phyloP scores from a whole-genome alignment of 1,140 invertebrate species.

The Drosophila elegans region DNA sequence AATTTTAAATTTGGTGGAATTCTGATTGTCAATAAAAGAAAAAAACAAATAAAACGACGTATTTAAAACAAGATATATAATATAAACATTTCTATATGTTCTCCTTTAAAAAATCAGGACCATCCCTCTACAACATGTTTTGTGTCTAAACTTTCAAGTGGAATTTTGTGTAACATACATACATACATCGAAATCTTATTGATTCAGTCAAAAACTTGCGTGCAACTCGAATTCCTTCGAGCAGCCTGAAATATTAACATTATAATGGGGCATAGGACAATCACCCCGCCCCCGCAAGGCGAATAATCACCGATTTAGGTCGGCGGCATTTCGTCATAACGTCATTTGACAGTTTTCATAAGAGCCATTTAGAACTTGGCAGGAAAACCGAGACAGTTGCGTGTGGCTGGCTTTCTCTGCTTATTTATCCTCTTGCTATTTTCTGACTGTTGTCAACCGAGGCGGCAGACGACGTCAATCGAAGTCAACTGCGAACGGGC shows the following conservation, averaged over 20 bases:
- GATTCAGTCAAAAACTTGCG: neutral
- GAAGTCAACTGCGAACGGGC: slow-evolving; percentile 21
- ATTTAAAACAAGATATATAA: no score
- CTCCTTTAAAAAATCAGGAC: no score
- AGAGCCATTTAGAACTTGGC: slow-evolving; percentile 30
- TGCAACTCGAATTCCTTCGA: slow-evolving; percentile 1
- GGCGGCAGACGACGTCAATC: slow-evolving; percentile 46
- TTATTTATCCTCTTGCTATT: slow-evolving; percentile 16
- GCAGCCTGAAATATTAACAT: slow-evolving; percentile 14
- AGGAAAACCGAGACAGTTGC: slow-evolving; percentile 20
- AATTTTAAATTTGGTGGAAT: no score
- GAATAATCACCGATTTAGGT: slow-evolving; percentile 17
- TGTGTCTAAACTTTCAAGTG: no score
- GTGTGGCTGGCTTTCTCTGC: slow-evolving; percentile 14
- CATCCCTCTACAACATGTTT: no score
- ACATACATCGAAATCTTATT: no score
- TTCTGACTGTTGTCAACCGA: slow-evolving; percentile 27
- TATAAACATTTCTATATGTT: no score
- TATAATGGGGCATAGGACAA: slow-evolving; percentile 2
- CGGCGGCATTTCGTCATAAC: slow-evolving; percentile 19
- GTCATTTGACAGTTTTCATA: slow-evolving; percentile 21
- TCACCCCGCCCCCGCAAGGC: slow-evolving; percentile 6
- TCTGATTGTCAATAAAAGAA: no score
- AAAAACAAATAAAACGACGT: no score
- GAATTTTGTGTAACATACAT: no score